These are phyloP conservation scores for Saguinus imperator DNA, from an alignment of 2,113 vertebrate genomes.

Conservation along the genomic window DNA sequence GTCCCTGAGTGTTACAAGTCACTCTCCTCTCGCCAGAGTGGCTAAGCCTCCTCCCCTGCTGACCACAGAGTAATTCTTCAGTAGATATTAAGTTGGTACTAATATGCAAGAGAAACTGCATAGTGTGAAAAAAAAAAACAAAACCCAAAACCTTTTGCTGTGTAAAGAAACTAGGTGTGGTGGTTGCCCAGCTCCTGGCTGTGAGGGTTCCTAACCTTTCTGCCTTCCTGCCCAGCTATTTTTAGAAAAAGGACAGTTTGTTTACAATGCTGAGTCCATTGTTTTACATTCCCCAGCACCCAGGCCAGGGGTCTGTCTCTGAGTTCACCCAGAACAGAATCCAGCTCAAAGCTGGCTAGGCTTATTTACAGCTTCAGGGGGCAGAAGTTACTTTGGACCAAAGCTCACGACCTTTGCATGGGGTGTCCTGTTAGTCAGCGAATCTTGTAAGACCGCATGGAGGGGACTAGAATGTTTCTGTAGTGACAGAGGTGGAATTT, in stretches of 20 bases:
- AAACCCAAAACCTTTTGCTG: neutral
- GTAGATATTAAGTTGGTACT: neutral
- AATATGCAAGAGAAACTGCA: neutral
- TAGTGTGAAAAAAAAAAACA: neutral
- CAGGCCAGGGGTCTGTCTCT: neutral
- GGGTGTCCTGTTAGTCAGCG: neutral
- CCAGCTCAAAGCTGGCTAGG: neutral
- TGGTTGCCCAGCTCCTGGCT: neutral
- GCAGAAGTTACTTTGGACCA: neutral
- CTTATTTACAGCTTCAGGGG: neutral
- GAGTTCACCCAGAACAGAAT: neutral
- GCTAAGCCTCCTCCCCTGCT: neutral
- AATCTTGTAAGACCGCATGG: neutral
- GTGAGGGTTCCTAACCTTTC: neutral
- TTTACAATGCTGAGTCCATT: neutral
- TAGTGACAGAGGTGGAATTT: neutral
- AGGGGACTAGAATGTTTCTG: neutral
- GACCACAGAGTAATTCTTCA: neutral
- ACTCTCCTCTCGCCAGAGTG: neutral
- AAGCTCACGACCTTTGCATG: neutral
- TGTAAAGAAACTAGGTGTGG: neutral
- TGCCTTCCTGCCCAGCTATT: neutral
- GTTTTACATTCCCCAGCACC: neutral
- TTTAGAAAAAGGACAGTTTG: neutral
- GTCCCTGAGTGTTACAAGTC: neutral